These are phyloP conservation scores for Halictus quadricinctus DNA, from an alignment of 2,888 invertebrate genomes.

Conservation along the genomic window DNA sequence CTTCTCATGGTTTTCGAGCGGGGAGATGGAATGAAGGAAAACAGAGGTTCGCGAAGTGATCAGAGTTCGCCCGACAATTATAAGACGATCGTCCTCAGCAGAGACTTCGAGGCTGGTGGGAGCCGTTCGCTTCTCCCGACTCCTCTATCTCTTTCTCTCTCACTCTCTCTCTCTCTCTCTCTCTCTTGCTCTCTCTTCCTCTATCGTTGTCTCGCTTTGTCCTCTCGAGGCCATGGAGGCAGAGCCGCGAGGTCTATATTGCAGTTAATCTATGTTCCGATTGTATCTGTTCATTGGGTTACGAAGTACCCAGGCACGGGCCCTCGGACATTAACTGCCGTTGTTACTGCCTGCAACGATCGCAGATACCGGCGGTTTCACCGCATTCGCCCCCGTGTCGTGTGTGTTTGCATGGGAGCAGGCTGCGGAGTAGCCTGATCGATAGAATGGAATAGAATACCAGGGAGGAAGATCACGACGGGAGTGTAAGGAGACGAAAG, in stretches of 20 bases:
- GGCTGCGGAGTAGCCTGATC: conserved; percentile 71
- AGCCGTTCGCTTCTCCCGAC: conserved; percentile 21
- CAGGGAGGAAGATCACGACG: conserved; percentile 65
- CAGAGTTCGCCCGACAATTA: conserved; percentile 55
- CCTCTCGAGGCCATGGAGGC: conserved; percentile 53
- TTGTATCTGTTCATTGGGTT: conserved; percentile 81
- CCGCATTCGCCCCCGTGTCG: conserved; percentile 75
- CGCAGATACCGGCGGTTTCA: conserved; percentile 79
- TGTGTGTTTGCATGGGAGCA: conserved; percentile 76
- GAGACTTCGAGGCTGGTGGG: conserved; percentile 38
- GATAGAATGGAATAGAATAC: conserved; percentile 76
- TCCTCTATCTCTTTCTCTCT: conserved; percentile 29
- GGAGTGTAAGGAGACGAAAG: conserved; percentile 51
- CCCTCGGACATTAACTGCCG: conserved; percentile 81
- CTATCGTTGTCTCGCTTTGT: conserved; percentile 33
- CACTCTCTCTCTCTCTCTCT: conserved; percentile 33
- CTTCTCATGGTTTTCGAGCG: neutral
- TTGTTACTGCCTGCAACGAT: conserved; percentile 80
- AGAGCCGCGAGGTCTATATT: conserved; percentile 79
- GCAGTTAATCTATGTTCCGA: conserved; percentile 81
- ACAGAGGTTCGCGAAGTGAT: conserved; percentile 30
- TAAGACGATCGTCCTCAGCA: conserved; percentile 56
- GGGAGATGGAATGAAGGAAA: neutral
- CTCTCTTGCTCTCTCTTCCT: conserved; percentile 25
- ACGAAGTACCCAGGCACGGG: conserved; percentile 78